Percentiles rank a stretch among this genome's conserved stretches.
Conservation (phyloP, 2,113 vertebrate species). For the Strix aluco region DNA sequence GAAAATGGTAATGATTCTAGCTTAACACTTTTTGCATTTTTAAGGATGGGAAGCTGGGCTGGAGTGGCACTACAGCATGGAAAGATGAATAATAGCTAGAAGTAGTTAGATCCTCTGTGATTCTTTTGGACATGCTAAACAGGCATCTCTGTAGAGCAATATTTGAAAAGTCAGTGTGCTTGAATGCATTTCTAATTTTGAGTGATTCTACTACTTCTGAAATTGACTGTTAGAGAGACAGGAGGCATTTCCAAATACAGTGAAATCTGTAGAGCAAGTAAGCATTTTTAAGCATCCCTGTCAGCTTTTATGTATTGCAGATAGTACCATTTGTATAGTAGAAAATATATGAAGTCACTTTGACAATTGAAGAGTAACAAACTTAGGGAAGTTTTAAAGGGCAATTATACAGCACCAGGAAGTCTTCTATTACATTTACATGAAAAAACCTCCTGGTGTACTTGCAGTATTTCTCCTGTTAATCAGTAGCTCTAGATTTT, state of each 20-base stretch:
- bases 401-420: neutral
- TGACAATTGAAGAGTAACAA: neutral
- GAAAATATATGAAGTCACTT: neutral
- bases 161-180: neutral
- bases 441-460: neutral
- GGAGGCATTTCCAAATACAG: neutral
- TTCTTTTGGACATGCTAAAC: neutral
- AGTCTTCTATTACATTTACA: neutral
- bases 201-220: neutral
- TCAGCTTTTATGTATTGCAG: neutral
- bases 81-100: neutral
- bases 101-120: neutral
- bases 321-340: neutral
- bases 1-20: neutral
- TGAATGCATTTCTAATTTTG: neutral
- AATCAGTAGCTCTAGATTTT: neutral
- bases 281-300: neutral
- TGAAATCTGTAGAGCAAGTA: neutral
- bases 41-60: neutral
- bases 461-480: neutral
- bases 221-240: neutral
- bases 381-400: neutral
- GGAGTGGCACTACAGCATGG: neutral
- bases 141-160: neutral
- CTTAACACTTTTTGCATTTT: neutral